phyloP scores from a whole-genome alignment of 2,888 invertebrate genomes.

The Acrobasis repandana region DNA sequence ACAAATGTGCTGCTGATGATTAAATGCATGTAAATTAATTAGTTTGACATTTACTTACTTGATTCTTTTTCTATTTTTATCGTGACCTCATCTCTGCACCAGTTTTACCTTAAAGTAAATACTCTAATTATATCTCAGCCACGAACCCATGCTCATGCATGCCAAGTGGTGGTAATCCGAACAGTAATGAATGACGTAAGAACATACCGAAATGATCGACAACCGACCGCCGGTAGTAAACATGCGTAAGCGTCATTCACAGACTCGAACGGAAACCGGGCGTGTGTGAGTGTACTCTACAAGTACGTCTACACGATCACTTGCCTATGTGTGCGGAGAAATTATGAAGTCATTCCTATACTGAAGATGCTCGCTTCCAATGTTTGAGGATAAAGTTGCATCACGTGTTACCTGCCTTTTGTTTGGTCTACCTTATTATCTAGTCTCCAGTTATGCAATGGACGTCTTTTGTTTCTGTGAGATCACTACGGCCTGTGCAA shows the following conservation, averaged over 20 bases:
- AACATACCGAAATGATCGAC: slow-evolving; percentile 66
- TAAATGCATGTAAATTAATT: too few relatives aligned
- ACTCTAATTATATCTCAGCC: slow-evolving; percentile 10
- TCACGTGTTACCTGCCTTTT: slow-evolving; percentile 47
- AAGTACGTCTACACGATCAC: slow-evolving; percentile 22
- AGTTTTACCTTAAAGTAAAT: background rate
- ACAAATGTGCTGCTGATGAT: too few relatives aligned
- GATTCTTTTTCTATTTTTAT: background rate
- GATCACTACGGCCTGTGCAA: background rate
- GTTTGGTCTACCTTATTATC: slow-evolving; percentile 45
- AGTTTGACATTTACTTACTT: too few relatives aligned
- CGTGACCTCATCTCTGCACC: background rate
- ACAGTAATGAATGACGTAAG: slow-evolving; percentile 65
- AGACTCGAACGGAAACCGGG: slow-evolving; percentile 61
- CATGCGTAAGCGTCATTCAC: slow-evolving; percentile 76
- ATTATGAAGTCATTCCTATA: slow-evolving; percentile 70
- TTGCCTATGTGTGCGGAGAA: slow-evolving; percentile 48
- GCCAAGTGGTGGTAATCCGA: slow-evolving; percentile 41
- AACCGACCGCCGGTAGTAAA: slow-evolving; percentile 65
- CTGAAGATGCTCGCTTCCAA: slow-evolving; percentile 48
- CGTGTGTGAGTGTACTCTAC: slow-evolving; percentile 45
- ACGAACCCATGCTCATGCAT: slow-evolving; percentile 21
- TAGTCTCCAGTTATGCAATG: slow-evolving; percentile 12
- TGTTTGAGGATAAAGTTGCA: slow-evolving; percentile 46
- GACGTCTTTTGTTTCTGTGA: background rate